phyloP scores from a whole-genome alignment of 2,888 invertebrate genomes.

The Frankliniella intonsa region DNA sequence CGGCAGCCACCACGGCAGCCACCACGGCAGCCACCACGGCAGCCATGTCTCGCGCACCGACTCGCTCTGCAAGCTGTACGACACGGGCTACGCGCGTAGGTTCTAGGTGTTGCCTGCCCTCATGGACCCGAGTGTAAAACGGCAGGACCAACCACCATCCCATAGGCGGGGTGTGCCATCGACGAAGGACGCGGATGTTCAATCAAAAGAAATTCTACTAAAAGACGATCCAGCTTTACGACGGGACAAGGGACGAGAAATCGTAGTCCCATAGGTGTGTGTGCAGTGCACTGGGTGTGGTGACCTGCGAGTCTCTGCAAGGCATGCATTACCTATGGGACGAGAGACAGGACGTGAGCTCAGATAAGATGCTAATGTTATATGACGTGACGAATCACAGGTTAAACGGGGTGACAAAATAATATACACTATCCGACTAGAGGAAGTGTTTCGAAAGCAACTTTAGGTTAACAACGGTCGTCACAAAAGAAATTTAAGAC shows the following conservation, averaged over 20 bases:
- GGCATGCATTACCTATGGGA: not conserved
- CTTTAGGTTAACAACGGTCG: not conserved
- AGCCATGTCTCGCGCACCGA: conserved; percentile 55
- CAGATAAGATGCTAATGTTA: not conserved
- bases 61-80: conserved; percentile 82
- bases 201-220: not conserved
- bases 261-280: not conserved
- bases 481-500: not conserved
- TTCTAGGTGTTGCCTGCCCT: conserved; percentile 49
- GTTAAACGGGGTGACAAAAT: not conserved
- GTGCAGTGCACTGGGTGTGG: not conserved
- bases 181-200: conserved; percentile 14
- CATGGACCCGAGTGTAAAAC: conserved; percentile 5
- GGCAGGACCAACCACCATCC: conserved; percentile 9
- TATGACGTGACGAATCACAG: not conserved
- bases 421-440: no score
- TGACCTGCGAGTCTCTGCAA: not conserved
- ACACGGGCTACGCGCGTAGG: conserved; percentile 72
- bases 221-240: not conserved
- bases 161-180: conserved; percentile 7
- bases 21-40: not conserved
- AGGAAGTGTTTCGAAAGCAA: not conserved
- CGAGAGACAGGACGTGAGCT: not conserved
- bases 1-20: not conserved
- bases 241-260: not conserved